Base-by-base conservation (phyloP, 2,888 invertebrate genomes). In the Trichogramma evanescens region DNA sequence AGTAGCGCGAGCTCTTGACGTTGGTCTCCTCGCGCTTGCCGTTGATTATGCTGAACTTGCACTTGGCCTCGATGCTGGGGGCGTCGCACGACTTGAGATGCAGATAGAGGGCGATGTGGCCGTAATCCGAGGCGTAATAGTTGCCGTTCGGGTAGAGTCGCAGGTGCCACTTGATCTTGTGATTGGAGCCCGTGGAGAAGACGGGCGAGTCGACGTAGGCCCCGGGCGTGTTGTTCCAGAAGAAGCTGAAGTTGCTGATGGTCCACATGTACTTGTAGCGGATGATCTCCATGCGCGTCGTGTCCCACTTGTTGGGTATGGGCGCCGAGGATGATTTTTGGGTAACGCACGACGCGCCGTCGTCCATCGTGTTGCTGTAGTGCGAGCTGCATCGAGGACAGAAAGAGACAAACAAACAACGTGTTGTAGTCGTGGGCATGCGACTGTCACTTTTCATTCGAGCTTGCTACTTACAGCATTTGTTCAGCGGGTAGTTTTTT, bases 221-320 rank as follows among this genome's bases (percentile, higher is more conserved):
- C 50, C 59, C 59, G n/a, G 63, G 59, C 38, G 57, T 63, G 8
- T 63, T 63, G 40, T 63, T 59, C 59, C 59, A 63, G 45, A 63
- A 63, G 43, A 57, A 63, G 42, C 63, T 63, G 26, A 63, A 63
- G 49, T 63, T 63, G 48, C 63, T 63, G 10, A 63, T 63, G 41
- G 63, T 63, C 63, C 63, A 63, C 63, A 63, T 63, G 40, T 63
- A 63, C 38, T 63, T 63, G 48, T 59, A 63, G 10, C 59, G 59
- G 8, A 63, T 63, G 26, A 63, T 63, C 41, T 63, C 63, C 63
- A 63, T 63, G 3, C 63, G 59, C 40, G 63, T 63, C 9, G 63
- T 63, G 38, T 63, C 63, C 63, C 63, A 63, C 9, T 63, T 63
- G 7, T 63, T 52, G n/a, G 63, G 63, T 4, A 63, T 63, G 9